Evolutionary conservation across 2,797 vertebrate genomes (phyloP).

Genomic region (Coracias cyanogaster): DNA sequence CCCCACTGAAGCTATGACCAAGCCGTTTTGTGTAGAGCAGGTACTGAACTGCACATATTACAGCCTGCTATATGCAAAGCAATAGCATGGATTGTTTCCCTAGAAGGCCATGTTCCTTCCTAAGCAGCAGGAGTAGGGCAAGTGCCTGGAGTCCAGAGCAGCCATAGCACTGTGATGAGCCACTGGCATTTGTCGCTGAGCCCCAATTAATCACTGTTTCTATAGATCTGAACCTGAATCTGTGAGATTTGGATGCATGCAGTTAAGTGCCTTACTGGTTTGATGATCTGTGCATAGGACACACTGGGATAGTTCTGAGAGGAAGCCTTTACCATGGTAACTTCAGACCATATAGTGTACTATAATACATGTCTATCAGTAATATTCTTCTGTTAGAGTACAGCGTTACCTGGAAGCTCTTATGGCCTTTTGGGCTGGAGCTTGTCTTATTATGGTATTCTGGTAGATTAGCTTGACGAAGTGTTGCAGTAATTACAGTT

Average conservation of each 20-base stretch:
- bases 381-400: not conserved
- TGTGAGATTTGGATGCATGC: not conserved
- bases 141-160: not conserved
- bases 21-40: not conserved
- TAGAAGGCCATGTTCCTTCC: not conserved
- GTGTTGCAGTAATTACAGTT: not conserved
- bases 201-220: not conserved
- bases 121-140: not conserved
- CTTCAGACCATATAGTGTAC: not conserved
- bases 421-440: not conserved
- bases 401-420: not conserved
- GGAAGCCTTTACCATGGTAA: not conserved
- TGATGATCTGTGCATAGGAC: not conserved
- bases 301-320: not conserved
- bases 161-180: not conserved
- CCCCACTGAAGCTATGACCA: not conserved
- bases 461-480: not conserved
- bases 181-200: not conserved
- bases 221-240: not conserved
- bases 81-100: not conserved
- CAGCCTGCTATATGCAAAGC: not conserved
- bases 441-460: not conserved
- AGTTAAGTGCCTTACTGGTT: not conserved
- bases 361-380: not conserved
- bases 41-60: not conserved